These are phyloP conservation scores for Erpobdella octoculata DNA, from an alignment of 2,888 invertebrate genomes.

Conservation along the genomic window DNA sequence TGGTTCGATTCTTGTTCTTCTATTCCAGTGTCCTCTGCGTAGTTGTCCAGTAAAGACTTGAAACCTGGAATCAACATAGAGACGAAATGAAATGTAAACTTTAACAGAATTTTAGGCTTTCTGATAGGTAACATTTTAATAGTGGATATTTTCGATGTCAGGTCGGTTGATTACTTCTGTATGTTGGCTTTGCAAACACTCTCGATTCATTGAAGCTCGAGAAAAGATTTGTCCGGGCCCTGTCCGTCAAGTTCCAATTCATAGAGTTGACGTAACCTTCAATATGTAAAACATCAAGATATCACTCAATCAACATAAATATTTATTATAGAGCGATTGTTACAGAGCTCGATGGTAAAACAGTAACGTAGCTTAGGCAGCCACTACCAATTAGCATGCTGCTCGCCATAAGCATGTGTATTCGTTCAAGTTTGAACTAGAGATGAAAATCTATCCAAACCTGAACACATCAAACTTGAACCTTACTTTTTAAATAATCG, in stretches of 20 bases:
- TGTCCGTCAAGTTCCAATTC: slow-evolving; percentile 40
- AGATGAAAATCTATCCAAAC: no score
- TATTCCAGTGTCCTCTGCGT: slow-evolving; percentile 45
- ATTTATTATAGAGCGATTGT: no score
- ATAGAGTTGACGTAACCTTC: slow-evolving; percentile 46
- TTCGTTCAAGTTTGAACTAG: no score
- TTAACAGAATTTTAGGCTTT: no score
- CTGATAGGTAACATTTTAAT: background rate
- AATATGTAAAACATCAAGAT: slow-evolving; percentile 2
- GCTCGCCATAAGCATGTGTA: no score
- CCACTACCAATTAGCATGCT: no score
- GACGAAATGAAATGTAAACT: no score
- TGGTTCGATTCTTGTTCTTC: slow-evolving; percentile 46
- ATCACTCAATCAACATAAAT: no score
- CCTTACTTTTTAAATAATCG: no score
- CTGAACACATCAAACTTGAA: no score
- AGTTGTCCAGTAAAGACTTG: slow-evolving; percentile 49
- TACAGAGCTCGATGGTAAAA: no score
- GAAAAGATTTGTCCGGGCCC: slow-evolving; percentile 44
- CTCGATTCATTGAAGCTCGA: slow-evolving; percentile 46
- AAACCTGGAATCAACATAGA: slow-evolving; percentile 49
- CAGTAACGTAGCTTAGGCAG: no score
- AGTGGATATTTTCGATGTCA: background rate
- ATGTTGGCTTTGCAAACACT: slow-evolving; percentile 47
- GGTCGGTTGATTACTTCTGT: slow-evolving; percentile 41